phyloP scores from a whole-genome alignment of 2,797 vertebrate genomes.

The Pempheris klunzingeri region DNA sequence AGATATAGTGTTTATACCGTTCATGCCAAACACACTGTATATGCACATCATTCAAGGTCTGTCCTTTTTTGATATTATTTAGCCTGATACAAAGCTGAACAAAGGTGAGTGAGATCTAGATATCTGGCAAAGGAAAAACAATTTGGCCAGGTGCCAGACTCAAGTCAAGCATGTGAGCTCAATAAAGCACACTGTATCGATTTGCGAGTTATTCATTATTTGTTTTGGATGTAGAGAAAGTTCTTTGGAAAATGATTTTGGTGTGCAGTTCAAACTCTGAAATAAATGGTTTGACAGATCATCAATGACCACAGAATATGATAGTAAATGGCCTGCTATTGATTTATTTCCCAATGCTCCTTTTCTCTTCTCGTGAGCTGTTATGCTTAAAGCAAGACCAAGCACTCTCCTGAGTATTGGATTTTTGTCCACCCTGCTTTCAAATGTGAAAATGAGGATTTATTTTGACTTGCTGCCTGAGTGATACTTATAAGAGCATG shows the following conservation, averaged over 20 bases:
- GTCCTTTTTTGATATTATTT: constrained; percentile 51
- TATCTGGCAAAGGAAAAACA: constrained; percentile 72
- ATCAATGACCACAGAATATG: constrained; percentile 82
- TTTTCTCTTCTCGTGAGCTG: constrained; percentile 55
- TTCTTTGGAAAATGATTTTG: constrained; percentile 78
- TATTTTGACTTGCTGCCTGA: constrained; percentile 67
- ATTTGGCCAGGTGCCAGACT: constrained; percentile 73
- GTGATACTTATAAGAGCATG: constrained; percentile 63
- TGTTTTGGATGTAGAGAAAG: constrained; percentile 83
- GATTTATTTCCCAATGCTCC: constrained; percentile 75
- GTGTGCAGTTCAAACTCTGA: constrained; percentile 64
- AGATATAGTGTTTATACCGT: constrained; percentile 27
- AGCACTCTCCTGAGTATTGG: constrained; percentile 74
- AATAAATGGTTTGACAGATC: constrained; percentile 82
- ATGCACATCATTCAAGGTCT: constrained; percentile 42
- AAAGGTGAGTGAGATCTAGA: constrained; percentile 56
- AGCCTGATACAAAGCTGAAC: constrained; percentile 53
- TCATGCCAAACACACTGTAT: constrained; percentile 35
- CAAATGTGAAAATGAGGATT: constrained; percentile 80
- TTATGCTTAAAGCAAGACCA: constrained; percentile 79
- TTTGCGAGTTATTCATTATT: constrained; percentile 80
- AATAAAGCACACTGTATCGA: constrained; percentile 76
- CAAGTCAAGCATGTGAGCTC: constrained; percentile 75
- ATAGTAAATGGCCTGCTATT: constrained; percentile 82
- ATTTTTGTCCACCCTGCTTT: constrained; percentile 72